phyloP scores from a whole-genome alignment of 2,113 vertebrate species.

The Cichladusa arquata region DNA sequence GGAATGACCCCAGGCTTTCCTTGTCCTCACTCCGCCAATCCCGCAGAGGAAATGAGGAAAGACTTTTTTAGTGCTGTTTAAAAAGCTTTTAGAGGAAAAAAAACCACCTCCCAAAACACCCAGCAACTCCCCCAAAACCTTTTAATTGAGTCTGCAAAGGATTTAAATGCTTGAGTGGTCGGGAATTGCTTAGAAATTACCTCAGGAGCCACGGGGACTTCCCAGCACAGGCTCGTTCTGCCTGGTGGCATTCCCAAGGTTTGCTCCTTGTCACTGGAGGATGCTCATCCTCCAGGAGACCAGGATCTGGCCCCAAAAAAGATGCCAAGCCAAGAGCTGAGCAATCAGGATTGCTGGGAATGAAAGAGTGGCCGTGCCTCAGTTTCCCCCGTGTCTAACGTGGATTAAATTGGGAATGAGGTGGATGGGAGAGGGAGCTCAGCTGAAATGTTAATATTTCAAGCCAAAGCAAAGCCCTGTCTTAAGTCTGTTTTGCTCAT shows the following conservation, averaged over 20 bases:
- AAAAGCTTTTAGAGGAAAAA: background rate
- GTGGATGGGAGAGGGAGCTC: background rate
- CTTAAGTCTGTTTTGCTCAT: background rate
- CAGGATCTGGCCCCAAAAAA: background rate
- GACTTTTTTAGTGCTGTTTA: conserved; percentile 12
- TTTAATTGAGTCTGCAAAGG: conserved; percentile 38
- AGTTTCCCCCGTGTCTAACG: background rate
- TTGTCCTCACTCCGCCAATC: conserved; percentile 11
- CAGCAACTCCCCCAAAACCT: background rate
- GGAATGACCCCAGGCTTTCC: background rate
- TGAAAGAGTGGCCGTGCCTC: rapidly evolving
- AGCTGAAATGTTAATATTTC: background rate
- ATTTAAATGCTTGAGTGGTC: conserved; percentile 38
- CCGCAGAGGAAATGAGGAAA: background rate
- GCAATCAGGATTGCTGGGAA: background rate
- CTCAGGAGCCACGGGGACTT: background rate
- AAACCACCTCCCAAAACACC: background rate
- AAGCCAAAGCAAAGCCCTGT: background rate
- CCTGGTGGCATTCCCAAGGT: background rate
- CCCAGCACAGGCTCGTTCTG: background rate
- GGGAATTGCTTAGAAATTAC: conserved; percentile 36
- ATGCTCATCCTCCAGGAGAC: background rate
- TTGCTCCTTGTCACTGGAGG: rapidly evolving
- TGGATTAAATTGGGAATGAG: background rate
- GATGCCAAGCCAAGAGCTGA: background rate